Conservation (phyloP, 2,797 vertebrate species). For the Amphiprion clarkii region DNA sequence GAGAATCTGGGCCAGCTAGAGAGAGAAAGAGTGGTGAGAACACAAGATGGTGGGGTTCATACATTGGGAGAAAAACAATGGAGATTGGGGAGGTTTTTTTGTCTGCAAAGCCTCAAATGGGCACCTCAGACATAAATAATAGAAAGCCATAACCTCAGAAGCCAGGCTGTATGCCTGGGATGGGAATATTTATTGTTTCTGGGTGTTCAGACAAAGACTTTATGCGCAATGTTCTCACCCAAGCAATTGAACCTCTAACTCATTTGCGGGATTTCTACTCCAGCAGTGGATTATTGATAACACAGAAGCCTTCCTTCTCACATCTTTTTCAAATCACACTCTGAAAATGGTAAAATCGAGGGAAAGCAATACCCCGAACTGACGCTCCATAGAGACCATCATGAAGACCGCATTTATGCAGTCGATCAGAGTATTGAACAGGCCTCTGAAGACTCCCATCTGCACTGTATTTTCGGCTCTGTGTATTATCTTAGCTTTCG, state of each 20-base stretch:
- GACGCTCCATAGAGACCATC: constrained; percentile 20
- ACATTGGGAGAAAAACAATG: constrained; percentile 15
- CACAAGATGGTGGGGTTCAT: constrained; percentile 54
- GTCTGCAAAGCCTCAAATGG: constrained; percentile 50
- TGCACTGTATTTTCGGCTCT: constrained; percentile 16
- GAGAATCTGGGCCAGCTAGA: constrained; percentile 96
- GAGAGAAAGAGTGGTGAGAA: constrained; percentile 64
- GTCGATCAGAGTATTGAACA: constrained; percentile 47
- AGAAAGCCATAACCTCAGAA: constrained; percentile 51
- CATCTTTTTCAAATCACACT: constrained; percentile 33
- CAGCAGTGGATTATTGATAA: constrained; percentile 38
- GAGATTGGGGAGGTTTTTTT: constrained; percentile 56
- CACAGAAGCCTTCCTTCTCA: constrained; percentile 12
- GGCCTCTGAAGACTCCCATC: constrained; percentile 12
- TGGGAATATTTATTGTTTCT: constrained; percentile 32
- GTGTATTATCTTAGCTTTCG: constrained; percentile 19
- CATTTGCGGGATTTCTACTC: constrained; percentile 24
- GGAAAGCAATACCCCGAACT: constrained; percentile 32
- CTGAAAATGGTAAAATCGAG: constrained; percentile 34
- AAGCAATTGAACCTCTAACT: constrained; percentile 5
- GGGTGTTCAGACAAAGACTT: constrained; percentile 28
- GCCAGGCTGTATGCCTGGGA: constrained; percentile 5
- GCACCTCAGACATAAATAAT: constrained; percentile 68
- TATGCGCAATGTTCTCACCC: constrained; percentile 4
- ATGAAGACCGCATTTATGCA: constrained; percentile 50